Base-by-base conservation (phyloP, 1,140 invertebrate species). In the Catajapyx aquilonaris region DNA sequence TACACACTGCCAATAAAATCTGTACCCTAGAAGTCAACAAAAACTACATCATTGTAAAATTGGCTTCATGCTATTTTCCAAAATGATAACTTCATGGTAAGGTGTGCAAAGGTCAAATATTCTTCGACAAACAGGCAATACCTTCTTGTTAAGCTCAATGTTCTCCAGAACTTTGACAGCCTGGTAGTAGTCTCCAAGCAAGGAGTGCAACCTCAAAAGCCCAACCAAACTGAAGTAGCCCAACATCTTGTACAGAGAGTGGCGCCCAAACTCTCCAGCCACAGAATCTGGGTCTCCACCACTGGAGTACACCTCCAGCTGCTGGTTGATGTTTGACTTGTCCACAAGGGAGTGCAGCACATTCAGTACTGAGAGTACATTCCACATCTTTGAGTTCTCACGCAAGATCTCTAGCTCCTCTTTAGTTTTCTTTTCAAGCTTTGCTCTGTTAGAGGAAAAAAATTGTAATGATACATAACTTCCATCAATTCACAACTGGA, bases 191-290 rank as follows among this genome's bases (percentile, higher is more conserved):
- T 99, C 95, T 9, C 94, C 94, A 19, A 98, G 65, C 20, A 98
- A 61, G 1, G 93, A 97, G 57, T 99, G 94, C 2, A 98, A 68
- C 34, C 94, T 68, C 35, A 98, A 64, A 0, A 99, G 62, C 11
- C 91, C 94, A 42, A 98, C 87, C 3, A 98, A 66, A 31, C 87
- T 90, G 62, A 96, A 99, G 55, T 98, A 99, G 0, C 95, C 95
- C 46, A 99, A 64, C 90, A 97, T 98, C 61, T 98, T 98, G 61
- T 99, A 99, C 10, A 99, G 67, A 1, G 86, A 85, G 50, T 87
- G 81, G 31, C 84, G 73, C 1, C 94, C 94, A 64, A 97, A 99
- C 49, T 93, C 81, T 15, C 93, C 94, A 40, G 91, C 88, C 1
- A 96, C 91, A 9, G 81, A 81, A 53, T 96, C 87, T 0, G 91